Percentiles rank a stretch among this genome's conserved stretches.
Conservation (phyloP, 2,888 invertebrate species). For the Ametastegia equiseti region DNA sequence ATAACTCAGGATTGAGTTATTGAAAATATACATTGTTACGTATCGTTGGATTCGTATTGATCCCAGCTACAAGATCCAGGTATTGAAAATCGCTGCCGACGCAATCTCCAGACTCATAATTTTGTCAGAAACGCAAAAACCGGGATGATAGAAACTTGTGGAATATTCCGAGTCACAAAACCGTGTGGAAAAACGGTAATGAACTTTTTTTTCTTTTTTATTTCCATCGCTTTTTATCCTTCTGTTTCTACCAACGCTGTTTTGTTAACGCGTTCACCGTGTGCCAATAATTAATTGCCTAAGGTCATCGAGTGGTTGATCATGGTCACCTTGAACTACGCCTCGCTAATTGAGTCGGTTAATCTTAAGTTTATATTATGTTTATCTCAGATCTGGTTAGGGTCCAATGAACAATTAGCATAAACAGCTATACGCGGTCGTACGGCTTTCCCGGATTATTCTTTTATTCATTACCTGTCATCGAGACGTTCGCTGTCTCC, state of each 20-base stretch:
- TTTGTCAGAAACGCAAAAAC: neutral
- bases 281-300: neutral
- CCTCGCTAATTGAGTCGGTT: neutral
- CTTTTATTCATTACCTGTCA: slow-evolving; percentile 19
- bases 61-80: neutral
- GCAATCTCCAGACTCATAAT: neutral
- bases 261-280: neutral
- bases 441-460: too few relatives aligned
- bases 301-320: neutral
- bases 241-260: neutral
- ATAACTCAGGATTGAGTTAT: neutral
- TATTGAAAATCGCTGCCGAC: neutral
- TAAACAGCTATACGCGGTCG: neutral
- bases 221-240: neutral
- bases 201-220: neutral
- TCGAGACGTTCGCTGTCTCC: neutral
- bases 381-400: neutral
- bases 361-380: neutral
- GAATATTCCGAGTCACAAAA: neutral
- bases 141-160: neutral
- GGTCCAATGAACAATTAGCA: neutral
- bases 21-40: neutral
- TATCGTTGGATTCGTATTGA: neutral
- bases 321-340: neutral
- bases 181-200: neutral